Evolutionary conservation across 1,140 invertebrate genomes (phyloP), one percentile per base, ranked within the genome.

Genomic region (Heterodera schachtii): DNA sequence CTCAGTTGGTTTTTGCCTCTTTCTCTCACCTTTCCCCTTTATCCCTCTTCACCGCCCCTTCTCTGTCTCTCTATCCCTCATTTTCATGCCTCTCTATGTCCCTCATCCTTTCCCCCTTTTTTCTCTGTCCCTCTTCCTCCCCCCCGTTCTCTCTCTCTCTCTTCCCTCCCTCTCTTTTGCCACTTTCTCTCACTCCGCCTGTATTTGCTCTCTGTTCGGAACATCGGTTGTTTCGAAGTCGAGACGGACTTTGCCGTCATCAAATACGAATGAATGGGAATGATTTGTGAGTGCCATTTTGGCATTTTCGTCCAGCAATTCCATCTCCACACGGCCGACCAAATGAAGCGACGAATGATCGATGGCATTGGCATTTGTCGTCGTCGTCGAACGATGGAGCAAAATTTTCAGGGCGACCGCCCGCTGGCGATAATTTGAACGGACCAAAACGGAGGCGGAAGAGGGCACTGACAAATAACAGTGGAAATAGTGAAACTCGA

Each of bases 401-500:
- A 82, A 8, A 73, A 82, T 73, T 82, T 82, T 21, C 19, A 84
- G 57, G 19, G 60, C 81, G n/a, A 84, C 83, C 46, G 84, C 77
- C 41, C 13, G 31, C 64, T 84, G 83, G 41, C 64, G 31, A 43
- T 84, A 84, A 69, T 84, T 84, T 2, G 83, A 84, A 47, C 83
- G 83, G 52, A 84, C 70, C 16, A 85, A 31, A 52, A 82, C 69
- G n/a, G 84, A 64, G 16, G 81, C 64, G 49, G 77, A 76, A 64
- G 47, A 41, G 16, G 64, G 11, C 11, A 46, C 64, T 79, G n/a
- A 60, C 11, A 52, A 75, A 52, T n/a, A n/a, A n/a, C 7, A 13
- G 43, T n/a, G 44, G 4, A 70, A 76, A 52, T 60, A 44, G 13
- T 1, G 13, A 73, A 31, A 16, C 16, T 21, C 9, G 16, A 5